Evolutionary conservation across 2,113 vertebrate species (phyloP), one percentile per base, ranked within the genome.

Genomic region (Hippoglossus stenolepis): DNA sequence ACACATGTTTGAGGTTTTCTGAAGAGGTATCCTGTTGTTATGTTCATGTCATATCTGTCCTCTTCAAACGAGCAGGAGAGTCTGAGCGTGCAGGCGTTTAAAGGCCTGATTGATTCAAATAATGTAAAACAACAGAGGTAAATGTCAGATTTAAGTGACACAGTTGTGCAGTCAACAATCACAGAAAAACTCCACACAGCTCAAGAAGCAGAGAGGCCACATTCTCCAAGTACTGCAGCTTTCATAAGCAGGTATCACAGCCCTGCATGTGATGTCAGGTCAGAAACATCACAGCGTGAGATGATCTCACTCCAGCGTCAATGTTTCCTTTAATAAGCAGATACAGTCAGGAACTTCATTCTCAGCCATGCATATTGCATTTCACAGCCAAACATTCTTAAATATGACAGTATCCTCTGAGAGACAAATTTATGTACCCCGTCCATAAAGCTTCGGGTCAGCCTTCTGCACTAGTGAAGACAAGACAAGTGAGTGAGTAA

Each of bases 371-470:
- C 65, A 70, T 68, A 63, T 61, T 81, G 62, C 67, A 79, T 73
- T 60, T 40, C 35, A 40, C 20, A 59, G 65, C 49, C 73, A 73
- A 24, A 80, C 67, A 58, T 77, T 70, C 62, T 73, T 59, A 56
- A 83, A 77, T 76, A 77, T 71, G 77, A 75, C 79, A 81, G 73
- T 23, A 53, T 74, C 35, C 23, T 73, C 31, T 62, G 20, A 60
- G 65, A 17, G 66, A 56, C 76, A 66, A 43, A 73, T 43, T 2
- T 13, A 54, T 18, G 26, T 56, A 66, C n/a, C 40, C 56, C 47
- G 49, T 75, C 64, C 70, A 61, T 74, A 75, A 73, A 74, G 70
- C 58, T 78, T 80, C 54, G 66, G n/a, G n/a, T 76, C 76, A 68
- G 65, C 49, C 56, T 75, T 62, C 28, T 63, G 73, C 73, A 65